Evolutionary conservation across 2,113 vertebrate genomes (phyloP), one percentile per base, ranked within the genome.

Genomic region (Strigops habroptila): DNA sequence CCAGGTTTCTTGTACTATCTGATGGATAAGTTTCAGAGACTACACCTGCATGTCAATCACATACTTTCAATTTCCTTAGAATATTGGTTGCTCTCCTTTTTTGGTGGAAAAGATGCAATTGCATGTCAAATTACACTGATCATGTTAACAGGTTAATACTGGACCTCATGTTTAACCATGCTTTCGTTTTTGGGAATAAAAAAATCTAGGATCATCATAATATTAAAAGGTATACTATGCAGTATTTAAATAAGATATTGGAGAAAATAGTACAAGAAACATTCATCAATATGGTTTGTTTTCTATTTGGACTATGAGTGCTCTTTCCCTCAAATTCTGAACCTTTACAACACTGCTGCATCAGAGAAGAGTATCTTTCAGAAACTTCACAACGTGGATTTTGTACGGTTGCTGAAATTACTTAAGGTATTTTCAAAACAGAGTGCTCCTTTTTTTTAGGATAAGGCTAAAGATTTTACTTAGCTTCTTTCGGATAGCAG

Each of bases 311-410:
- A 37, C 7, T 75, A 27, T 23, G 8, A 30, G 5, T 44, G 4
- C 4, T n/a, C 8, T 74, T 59, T 30, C 7, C 9, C 23, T 74
- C 57, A 35, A 37, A 64, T 63, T 57, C 33, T 70, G 15, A 70
- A 51, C 7, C 1, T 44, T 53, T 14, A 59, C 3, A 53, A 4
- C 3, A n/a, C 9, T 35, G 3, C 7, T 55, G 3, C 3, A 6
- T 43, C 30, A 75, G 10, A 62, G 33, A 43, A 25, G 12, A 44
- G 7, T 44, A 16, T 19, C 13, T 92, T 43, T 65, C 62, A 59
- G 39, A 71, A 91, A 64, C 10, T 37, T 46, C 31, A 49, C 9
- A 48, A 7, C 24, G 10, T 41, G 3, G 2, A 69, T 68, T 60
- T 74, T 70, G 7, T 12, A 21, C 14, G 78, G 5, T 14, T 31